These are phyloP conservation scores for Drosophila limbata DNA, from an alignment of 2,888 invertebrate species.

Conservation along the genomic window DNA sequence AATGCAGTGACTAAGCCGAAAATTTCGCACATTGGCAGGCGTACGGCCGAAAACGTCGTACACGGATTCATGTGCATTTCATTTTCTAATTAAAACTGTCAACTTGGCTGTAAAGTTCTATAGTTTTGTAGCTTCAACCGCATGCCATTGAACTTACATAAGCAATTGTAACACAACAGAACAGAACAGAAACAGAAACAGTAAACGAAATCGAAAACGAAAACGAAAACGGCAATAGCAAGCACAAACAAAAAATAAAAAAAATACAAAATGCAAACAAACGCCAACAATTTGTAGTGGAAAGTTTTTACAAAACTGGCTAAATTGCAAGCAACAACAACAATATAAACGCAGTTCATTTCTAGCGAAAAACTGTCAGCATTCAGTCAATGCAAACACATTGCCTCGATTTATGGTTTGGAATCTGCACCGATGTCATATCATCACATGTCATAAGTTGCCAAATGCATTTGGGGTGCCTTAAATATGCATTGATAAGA, in stretches of 20 bases:
- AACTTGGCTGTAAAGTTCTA: constrained; percentile 18
- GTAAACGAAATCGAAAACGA: constrained; percentile 54
- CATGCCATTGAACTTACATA: constrained; percentile 79
- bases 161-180: constrained; percentile 41
- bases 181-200: constrained; percentile 15
- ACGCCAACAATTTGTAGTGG: constrained; percentile 69
- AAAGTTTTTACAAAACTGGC: constrained; percentile 68
- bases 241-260: constrained; percentile 30
- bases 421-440: constrained; percentile 5
- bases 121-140: constrained; percentile 22
- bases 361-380: constrained; percentile 40
- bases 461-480: constrained; percentile 39
- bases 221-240: constrained; percentile 54
- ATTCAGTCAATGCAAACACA: constrained; percentile 44
- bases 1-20: constrained; percentile 30
- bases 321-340: constrained; percentile 43
- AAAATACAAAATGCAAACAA: constrained; percentile 37
- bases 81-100: constrained; percentile 58
- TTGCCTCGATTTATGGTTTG: constrained; percentile 12
- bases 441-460: constrained; percentile 24
- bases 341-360: constrained; percentile 50
- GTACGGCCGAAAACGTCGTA: constrained; percentile 28
- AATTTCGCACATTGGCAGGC: constrained; percentile 49
- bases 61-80: constrained; percentile 44
- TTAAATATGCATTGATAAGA: constrained; percentile 53